Evolutionary conservation across 2,797 vertebrate species (phyloP).

Genomic region (Semotilus atromaculatus): DNA sequence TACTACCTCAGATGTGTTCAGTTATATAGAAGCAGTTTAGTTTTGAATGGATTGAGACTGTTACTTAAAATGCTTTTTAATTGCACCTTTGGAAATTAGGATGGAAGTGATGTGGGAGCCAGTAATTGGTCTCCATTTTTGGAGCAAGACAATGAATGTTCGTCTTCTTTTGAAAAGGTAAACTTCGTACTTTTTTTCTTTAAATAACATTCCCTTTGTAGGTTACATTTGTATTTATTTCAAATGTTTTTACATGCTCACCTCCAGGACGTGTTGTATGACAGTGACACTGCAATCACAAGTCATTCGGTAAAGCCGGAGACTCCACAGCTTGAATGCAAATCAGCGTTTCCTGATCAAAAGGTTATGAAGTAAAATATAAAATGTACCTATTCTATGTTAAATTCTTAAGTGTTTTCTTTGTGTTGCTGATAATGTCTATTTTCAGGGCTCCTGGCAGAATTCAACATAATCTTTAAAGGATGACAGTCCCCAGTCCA

Average conservation of each 20-base stretch:
- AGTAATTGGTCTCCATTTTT: constrained; percentile 1
- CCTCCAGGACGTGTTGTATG: background rate
- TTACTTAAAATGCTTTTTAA: background rate
- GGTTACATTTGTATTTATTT: background rate
- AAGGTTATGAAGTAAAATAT: background rate
- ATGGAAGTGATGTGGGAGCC: background rate
- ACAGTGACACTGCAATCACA: background rate
- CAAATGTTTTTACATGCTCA: background rate
- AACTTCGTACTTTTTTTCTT: background rate
- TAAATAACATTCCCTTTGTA: background rate
- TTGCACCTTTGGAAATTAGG: background rate
- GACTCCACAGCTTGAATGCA: background rate
- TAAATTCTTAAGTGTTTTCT: background rate
- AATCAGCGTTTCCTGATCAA: background rate
- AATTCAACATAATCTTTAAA: background rate
- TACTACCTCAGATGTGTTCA: background rate
- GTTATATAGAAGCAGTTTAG: constrained; percentile 1
- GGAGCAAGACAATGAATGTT: background rate
- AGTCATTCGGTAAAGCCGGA: background rate
- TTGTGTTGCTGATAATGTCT: constrained; percentile 2
- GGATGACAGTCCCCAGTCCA: background rate
- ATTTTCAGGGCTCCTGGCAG: background rate
- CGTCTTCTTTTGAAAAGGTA: constrained; percentile 7
- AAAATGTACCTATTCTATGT: background rate
- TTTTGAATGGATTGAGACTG: background rate